phyloP scores from a whole-genome alignment of 1,140 invertebrate species.

The Gonioctena quinquepunctata region DNA sequence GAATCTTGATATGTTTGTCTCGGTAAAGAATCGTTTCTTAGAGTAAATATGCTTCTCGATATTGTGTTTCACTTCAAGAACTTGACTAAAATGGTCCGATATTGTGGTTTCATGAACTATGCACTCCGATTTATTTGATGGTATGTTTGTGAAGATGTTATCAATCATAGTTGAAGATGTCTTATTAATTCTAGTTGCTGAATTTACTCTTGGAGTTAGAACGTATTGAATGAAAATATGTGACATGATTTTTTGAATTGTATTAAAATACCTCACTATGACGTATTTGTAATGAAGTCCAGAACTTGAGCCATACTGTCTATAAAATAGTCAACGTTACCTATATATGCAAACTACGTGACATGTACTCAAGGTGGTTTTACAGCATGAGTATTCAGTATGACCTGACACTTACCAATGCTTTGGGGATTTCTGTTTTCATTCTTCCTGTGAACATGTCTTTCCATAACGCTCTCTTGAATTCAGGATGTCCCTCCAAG shows the following conservation, averaged over 20 bases:
- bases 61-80: not conserved
- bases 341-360: too few species aligned
- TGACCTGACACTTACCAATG: conserved; percentile 66
- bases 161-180: not conserved
- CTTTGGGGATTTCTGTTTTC: conserved; percentile 93
- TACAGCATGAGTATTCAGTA: too few species aligned
- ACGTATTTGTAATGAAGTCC: too few species aligned
- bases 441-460: conserved; percentile 95
- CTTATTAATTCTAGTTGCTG: not conserved
- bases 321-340: too few species aligned
- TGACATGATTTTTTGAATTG: too few species aligned
- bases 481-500: conserved; percentile 73
- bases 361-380: too few species aligned
- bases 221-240: not conserved
- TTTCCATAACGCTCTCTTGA: conserved; percentile 88
- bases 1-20: too few species aligned
- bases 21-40: not conserved
- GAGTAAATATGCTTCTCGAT: not conserved
- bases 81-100: not conserved
- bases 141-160: not conserved
- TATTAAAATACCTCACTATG: too few species aligned
- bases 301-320: too few species aligned
- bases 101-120: not conserved
- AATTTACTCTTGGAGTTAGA: not conserved
- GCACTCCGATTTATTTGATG: not conserved